These are phyloP conservation scores for Aricia artaxerxes DNA, from an alignment of 2,888 invertebrate genomes.

Conservation along the genomic window DNA sequence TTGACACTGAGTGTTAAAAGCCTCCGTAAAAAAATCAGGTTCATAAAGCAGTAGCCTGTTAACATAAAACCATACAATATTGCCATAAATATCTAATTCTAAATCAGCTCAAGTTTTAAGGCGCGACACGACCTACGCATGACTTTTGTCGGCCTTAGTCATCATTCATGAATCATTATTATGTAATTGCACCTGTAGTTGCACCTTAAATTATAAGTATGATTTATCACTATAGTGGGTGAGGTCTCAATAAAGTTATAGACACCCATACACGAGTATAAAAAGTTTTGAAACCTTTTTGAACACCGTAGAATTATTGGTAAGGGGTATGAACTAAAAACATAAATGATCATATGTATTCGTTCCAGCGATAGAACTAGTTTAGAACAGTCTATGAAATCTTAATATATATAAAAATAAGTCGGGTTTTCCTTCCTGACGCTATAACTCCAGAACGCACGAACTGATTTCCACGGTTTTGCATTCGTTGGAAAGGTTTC, in stretches of 20 bases:
- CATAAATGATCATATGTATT: too few relatives aligned
- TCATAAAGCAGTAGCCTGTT: background rate
- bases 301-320: background rate
- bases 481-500: too few relatives aligned
- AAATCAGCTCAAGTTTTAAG: background rate
- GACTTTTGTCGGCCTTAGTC: background rate
- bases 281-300: background rate
- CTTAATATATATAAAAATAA: too few relatives aligned
- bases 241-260: background rate
- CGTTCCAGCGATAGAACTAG: too few relatives aligned
- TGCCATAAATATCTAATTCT: background rate
- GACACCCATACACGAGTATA: background rate
- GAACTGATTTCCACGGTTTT: too few relatives aligned
- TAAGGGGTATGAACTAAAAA: too few relatives aligned
- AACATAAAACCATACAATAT: background rate
- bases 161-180: conserved; percentile 13
- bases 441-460: too few relatives aligned
- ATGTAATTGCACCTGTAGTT: conserved; percentile 19
- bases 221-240: background rate
- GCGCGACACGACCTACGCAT: conserved; percentile 3
- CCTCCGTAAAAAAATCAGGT: too few relatives aligned
- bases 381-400: too few relatives aligned
- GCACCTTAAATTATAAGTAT: background rate
- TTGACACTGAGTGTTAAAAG: too few relatives aligned
- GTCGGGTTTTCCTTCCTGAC: too few relatives aligned